Evolutionary conservation across 1,140 invertebrate species (phyloP), one percentile per base, ranked within the genome.

Genomic region (Homalodisca vitripennis): DNA sequence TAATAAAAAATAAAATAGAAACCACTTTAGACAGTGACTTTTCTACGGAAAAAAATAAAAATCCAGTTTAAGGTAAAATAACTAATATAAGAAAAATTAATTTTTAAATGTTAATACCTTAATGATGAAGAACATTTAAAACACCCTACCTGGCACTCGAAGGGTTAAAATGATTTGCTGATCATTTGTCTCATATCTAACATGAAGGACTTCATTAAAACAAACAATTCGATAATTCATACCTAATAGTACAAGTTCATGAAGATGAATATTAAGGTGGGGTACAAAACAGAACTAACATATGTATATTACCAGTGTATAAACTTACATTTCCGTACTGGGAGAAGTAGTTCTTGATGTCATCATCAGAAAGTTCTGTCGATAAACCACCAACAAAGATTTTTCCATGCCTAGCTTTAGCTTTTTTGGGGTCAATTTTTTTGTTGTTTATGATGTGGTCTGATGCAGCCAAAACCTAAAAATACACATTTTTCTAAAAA

Each of bases 321-420:
- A 51, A 2, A 85, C 87, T 87, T 86, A 94, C 92, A 70, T 86
- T 93, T 79, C 95, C 95, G 83, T 92, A 97, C 79, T 95, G 90
- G 69, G 86, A 84, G 77, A 98, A 98, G 81, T 93, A 95, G 72
- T 85, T 88, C 77, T 92, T 94, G 73, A 98, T 97, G 76, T 97
- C 94, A 75, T 95, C 93, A 82, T 98, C 94, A 57, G 89, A 87
- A 34, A 95, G 86, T 82, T 97, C 93, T 76, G 90, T 89, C 66
- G 92, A 92, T 31, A 98, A 84, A 53, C 95, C 94, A 72, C 95
- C 95, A 72, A 97, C 94, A 84, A 97, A 98, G 70, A 98, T 95
- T 83, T 97, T 97, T 22, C 93, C 94, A 78, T 93, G 91, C 69
- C 94, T 85, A 0, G 94, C 94, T 80, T 96, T 96, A 0, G 95